Base-by-base conservation (phyloP, 2,888 invertebrate genomes). In the Nematopogon swammerdamellus region DNA sequence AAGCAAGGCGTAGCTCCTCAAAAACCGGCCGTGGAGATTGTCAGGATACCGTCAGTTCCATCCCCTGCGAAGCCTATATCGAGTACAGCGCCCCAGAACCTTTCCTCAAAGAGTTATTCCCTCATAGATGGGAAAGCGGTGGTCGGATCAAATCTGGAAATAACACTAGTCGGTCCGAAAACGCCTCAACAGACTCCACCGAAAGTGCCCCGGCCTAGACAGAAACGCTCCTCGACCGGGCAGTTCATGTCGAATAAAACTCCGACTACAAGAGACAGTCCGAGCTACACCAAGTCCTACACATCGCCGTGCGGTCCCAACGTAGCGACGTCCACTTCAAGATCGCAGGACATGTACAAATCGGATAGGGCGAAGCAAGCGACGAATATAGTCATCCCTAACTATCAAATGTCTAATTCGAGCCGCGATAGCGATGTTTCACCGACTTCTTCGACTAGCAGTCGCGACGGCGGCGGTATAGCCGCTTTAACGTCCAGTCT, bases 111-210 rank as follows among this genome's bases (percentile, higher is more conserved):
- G 56, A 81, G 71, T 53, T 76, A 74, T 52, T 71, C 75, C 0
- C 52, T 76, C 1, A 53, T 74, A 0, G 76, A 77, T 20, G 76
- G 75, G 0, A 76, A 76, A 52, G 67, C 70, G 0, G 66, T 73
- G 0, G 73, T 87, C 29, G 85, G 85, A 0, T 84, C 87, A 0
- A 88, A 88, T 61, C 63, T 89, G 49, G 89, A 89, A 61, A 89
- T 89, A 19, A 89, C 89, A 0, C 62, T 89, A 53, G 88, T 89
- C 0, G 82, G 77, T 51, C 80, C 83, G 0, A 67, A 63, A 64
- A 63, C 63, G 1, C 65, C 63, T 45, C 70, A 65, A 3, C 70
- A 67, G 0, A 51, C 18, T 25, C 50, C 18, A 8, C 44, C n/a
- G 46, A 49, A 45, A 47, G 70, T 69, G 2, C 64, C 63, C 3